Percentiles rank a stretch among this genome's conserved stretches.
phyloP scores from a whole-genome alignment of 2,888 invertebrate genomes.

The Luperina nickerlii region DNA sequence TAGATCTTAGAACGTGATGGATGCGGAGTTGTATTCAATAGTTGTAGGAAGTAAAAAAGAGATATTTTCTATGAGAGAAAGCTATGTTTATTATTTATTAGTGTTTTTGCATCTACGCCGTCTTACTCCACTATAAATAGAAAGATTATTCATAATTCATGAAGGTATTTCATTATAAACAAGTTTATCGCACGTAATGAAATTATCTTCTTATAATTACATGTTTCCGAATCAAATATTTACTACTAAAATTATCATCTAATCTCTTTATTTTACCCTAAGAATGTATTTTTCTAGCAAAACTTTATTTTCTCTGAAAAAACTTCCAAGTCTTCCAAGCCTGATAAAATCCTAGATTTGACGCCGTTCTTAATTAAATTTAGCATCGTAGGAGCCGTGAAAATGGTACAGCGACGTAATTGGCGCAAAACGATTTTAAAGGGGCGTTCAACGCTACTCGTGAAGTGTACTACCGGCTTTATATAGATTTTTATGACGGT shows the following conservation, averaged over 20 bases:
- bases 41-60: neutral
- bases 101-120: neutral
- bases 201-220: neutral
- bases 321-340: neutral
- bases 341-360: slow-evolving; percentile 39
- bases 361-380: slow-evolving; percentile 60
- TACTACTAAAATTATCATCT: neutral
- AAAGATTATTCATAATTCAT: neutral
- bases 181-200: neutral
- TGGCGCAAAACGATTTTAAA: slow-evolving; percentile 61
- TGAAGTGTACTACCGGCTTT: slow-evolving; percentile 6
- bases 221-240: neutral
- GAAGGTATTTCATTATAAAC: neutral
- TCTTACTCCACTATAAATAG: neutral
- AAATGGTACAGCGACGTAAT: slow-evolving; percentile 68
- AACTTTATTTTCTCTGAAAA: neutral
- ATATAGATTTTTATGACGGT: slow-evolving; percentile 25
- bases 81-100: neutral
- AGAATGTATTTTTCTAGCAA: neutral
- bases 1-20: slow-evolving; percentile 33
- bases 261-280: neutral
- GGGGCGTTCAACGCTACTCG: slow-evolving; percentile 23
- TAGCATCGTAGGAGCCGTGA: slow-evolving; percentile 55
- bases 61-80: neutral
- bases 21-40: slow-evolving; percentile 4